Base-by-base conservation (phyloP, 2,888 invertebrate species). In the Dysmachus trigonus region DNA sequence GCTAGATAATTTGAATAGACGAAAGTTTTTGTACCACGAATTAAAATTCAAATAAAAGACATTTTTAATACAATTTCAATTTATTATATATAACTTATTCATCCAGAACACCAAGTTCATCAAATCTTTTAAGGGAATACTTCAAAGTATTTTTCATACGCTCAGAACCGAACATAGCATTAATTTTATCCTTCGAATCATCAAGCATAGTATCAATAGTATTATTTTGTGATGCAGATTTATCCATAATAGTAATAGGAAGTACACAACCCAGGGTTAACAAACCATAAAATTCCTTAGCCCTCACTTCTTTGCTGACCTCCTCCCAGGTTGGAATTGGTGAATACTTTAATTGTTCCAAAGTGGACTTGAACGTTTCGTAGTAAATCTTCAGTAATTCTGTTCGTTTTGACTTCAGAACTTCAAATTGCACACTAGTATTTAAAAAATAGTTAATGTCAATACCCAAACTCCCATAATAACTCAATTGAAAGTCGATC, bases 361-460 rank as follows among this genome's bases (percentile, higher is more conserved):
- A 87, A 0, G 90, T 90, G 0, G 88, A 86, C 13, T 88, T 74
- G 0, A 92, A 86, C 0, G 88, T 87, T 13, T 89, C 86, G 35
- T 88, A 89, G 87, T 92, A 92, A 1, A 62, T 86, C 79, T 89
- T 88, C 18, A 92, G 89, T 0, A 92, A 87, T 15, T 88, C 87
- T 10, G 90, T 88, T 0, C 91, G 89, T 41, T 90, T 88, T 0
- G 88, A 87, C 5, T 62, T 86, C 0, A 92, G 87, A 0, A 91
- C 90, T 22, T 91, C 89, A 47, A 90, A 87, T 35, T 90, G 89
- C 3, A 90, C 87, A 87, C 92, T 92, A 3, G 92, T 92, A 35
- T 90, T 90, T 0, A 92, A 87, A 71, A 92, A 92, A 86, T 92
- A 92, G 76, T 92, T 92, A 7, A 92, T 86, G 87, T 92, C 92